Evolutionary conservation across 2,888 invertebrate species (phyloP).

Genomic region (Thecocarcelia acutangulata): DNA sequence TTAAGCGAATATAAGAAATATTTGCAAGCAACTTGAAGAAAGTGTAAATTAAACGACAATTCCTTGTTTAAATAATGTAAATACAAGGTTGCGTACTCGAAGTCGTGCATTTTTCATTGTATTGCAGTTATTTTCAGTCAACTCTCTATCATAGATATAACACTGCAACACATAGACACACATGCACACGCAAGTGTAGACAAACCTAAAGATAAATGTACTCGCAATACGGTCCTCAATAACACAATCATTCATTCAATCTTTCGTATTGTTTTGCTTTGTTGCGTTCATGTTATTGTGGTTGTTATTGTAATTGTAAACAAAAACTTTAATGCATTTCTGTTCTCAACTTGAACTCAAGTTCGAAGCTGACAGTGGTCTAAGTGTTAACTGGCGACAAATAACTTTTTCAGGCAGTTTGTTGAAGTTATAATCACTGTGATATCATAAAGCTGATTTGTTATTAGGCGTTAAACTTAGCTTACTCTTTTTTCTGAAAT

Average conservation of each 20-base stretch:
- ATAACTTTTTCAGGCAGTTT: too few species aligned
- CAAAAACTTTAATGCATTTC: conserved; percentile 57
- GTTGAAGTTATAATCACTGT: too few species aligned
- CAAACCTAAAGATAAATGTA: conserved; percentile 2
- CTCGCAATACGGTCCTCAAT: conserved; percentile 32
- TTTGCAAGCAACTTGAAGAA: neutral
- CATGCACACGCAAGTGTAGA: neutral
- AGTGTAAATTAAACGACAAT: conserved; percentile 45
- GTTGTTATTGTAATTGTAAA: conserved; percentile 43
- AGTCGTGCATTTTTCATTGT: conserved; percentile 21
- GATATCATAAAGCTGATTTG: too few species aligned
- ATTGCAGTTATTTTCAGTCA: conserved; percentile 2
- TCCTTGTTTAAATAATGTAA: conserved; percentile 37
- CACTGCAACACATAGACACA: neutral
- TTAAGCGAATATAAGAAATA: too few species aligned
- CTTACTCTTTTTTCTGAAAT: too few species aligned
- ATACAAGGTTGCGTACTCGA: conserved; percentile 26
- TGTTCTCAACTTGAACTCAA: conserved; percentile 12
- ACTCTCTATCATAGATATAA: too few species aligned
- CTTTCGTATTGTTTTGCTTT: conserved; percentile 28
- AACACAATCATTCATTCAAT: conserved; percentile 23
- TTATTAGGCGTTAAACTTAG: too few species aligned
- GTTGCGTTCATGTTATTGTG: conserved; percentile 26
- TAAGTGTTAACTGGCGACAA: too few species aligned
- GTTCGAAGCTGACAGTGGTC: conserved; percentile 13